phyloP scores from a whole-genome alignment of 2,113 vertebrate genomes.

The Albula goreensis region DNA sequence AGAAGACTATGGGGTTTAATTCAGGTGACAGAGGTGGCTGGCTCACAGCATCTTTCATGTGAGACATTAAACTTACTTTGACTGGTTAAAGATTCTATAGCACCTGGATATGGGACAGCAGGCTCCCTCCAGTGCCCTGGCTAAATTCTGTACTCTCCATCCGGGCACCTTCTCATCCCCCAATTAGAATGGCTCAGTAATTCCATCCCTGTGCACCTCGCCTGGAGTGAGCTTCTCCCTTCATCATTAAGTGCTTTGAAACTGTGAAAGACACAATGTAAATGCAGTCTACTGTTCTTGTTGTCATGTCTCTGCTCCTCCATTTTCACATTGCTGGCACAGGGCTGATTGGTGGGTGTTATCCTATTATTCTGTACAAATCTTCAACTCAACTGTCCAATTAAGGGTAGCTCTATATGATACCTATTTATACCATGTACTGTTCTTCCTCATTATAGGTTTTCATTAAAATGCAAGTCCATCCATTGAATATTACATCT shows the following conservation, averaged over 20 bases:
- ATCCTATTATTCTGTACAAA: too few relatives aligned
- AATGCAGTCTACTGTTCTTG: not conserved
- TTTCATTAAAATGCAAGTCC: too few relatives aligned
- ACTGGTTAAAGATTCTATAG: not conserved
- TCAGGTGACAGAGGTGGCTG: not conserved
- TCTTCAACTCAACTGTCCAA: too few relatives aligned
- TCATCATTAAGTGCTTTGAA: not conserved
- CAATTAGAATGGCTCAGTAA: not conserved
- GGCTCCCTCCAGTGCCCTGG: not conserved
- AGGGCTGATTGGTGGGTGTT: too few relatives aligned
- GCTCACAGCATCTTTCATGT: not conserved
- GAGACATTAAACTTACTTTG: not conserved
- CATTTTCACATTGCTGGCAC: too few relatives aligned
- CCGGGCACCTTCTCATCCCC: conserved; percentile 4
- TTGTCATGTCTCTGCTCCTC: not conserved
- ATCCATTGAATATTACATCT: too few relatives aligned
- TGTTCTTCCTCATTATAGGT: too few relatives aligned
- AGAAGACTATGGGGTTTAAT: not conserved
- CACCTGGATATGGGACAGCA: not conserved
- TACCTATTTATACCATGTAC: too few relatives aligned
- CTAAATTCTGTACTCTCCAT: not conserved
- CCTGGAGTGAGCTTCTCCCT: not conserved
- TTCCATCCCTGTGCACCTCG: not conserved
- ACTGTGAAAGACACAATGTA: not conserved
- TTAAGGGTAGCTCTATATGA: too few relatives aligned